Evolutionary conservation across 2,888 invertebrate genomes (phyloP).

Genomic region (Eristalinus sepulchralis): DNA sequence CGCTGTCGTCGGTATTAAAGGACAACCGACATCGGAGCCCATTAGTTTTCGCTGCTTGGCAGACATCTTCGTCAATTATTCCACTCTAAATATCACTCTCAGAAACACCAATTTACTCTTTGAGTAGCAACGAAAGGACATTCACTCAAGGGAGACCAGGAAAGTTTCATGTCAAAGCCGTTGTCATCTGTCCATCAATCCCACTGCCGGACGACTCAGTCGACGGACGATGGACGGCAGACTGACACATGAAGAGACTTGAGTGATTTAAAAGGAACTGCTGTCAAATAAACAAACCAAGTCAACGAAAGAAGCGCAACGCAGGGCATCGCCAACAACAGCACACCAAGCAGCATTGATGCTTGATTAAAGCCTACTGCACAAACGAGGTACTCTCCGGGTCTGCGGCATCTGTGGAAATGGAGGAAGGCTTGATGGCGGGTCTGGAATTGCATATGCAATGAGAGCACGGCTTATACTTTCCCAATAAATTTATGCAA

Average conservation of each 20-base stretch:
- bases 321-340: constrained; percentile 22
- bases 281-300: constrained; percentile 68
- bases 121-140: constrained; percentile 22
- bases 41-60: neutral
- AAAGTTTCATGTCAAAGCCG: constrained; percentile 57
- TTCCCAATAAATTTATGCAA: constrained; percentile 57
- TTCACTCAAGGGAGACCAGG: constrained; percentile 24
- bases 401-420: constrained; percentile 4
- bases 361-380: constrained; percentile 43
- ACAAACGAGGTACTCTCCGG: constrained; percentile 27
- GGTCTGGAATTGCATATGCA: constrained; percentile 60
- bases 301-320: constrained; percentile 56
- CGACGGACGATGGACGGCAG: constrained; percentile 31
- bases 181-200: constrained; percentile 71
- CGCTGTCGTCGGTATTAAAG: neutral
- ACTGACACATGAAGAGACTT: constrained; percentile 70
- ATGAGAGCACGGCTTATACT: constrained; percentile 55
- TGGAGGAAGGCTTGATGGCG: constrained; percentile 33
- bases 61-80: constrained; percentile 27
- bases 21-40: neutral
- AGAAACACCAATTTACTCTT: constrained; percentile 17
- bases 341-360: constrained; percentile 33
- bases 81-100: constrained; percentile 1
- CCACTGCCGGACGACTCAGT: constrained; percentile 57
- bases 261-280: constrained; percentile 72